phyloP scores from a whole-genome alignment of 1,140 invertebrate species.

The Limonius californicus region DNA sequence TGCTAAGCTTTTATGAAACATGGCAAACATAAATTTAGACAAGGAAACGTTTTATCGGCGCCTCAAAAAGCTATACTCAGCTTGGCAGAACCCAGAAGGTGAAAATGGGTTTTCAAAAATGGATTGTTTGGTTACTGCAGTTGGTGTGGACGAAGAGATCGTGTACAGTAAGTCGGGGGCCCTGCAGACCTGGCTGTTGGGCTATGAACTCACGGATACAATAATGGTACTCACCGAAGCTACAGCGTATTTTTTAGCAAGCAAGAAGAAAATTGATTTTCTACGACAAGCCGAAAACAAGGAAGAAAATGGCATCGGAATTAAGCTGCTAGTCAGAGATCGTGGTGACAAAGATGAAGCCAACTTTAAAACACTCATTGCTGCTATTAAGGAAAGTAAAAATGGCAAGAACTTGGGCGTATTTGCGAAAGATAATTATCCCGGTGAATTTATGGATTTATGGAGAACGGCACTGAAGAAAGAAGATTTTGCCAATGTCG shows the following conservation, averaged over 20 bases:
- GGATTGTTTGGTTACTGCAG: slow-evolving; percentile 86
- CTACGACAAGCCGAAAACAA: slow-evolving; percentile 89
- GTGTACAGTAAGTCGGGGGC: slow-evolving; percentile 95
- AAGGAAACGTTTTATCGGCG: slow-evolving; percentile 89
- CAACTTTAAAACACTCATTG: slow-evolving; percentile 87
- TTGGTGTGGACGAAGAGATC: slow-evolving; percentile 90
- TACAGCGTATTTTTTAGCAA: slow-evolving; percentile 85
- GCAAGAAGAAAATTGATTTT: slow-evolving; percentile 98
- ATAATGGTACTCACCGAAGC: slow-evolving; percentile 87
- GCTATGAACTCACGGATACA: slow-evolving; percentile 94
- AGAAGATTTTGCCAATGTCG: slow-evolving; percentile 80
- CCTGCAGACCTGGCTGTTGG: slow-evolving; percentile 95
- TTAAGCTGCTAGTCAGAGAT: slow-evolving; percentile 83
- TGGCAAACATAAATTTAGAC: slow-evolving; percentile 75
- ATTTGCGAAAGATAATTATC: slow-evolving; percentile 92
- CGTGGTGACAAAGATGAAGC: slow-evolving; percentile 93
- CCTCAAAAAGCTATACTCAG: slow-evolving; percentile 79
- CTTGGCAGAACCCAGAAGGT: slow-evolving; percentile 81
- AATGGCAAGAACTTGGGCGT: slow-evolving; percentile 89
- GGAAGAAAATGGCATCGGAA: slow-evolving; percentile 76
- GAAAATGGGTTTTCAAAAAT: slow-evolving; percentile 75
- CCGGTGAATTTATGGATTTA: slow-evolving; percentile 86
- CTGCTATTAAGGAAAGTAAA: slow-evolving; percentile 82
- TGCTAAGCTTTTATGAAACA: slow-evolving; percentile 34
- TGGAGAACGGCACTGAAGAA: slow-evolving; percentile 78